Evolutionary conservation across 2,113 vertebrate species (phyloP).

Genomic region (Micronycteris hirsuta): DNA sequence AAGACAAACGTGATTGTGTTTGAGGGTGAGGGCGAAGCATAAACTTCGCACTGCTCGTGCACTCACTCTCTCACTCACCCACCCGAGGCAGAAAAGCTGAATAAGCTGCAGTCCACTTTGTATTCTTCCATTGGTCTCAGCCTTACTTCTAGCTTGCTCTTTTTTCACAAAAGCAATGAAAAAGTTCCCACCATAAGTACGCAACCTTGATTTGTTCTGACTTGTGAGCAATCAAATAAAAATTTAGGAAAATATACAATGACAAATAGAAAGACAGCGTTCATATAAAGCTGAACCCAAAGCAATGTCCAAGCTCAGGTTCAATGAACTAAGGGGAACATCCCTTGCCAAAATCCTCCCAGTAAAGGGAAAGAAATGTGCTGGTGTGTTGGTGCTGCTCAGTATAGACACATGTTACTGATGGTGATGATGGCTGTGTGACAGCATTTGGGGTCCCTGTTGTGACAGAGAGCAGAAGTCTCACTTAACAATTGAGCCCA

Average conservation of each 20-base stretch:
- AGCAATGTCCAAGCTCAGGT: not conserved
- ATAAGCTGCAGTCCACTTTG: not conserved
- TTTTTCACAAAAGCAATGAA: not conserved
- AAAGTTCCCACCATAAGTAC: not conserved
- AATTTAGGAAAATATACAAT: not conserved
- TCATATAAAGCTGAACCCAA: not conserved
- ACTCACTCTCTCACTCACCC: not conserved
- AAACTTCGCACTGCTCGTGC: not conserved
- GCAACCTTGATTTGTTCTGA: not conserved
- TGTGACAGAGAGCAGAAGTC: not conserved
- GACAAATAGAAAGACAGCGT: not conserved
- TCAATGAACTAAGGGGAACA: not conserved
- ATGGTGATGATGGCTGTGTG: not conserved
- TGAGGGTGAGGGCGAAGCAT: not conserved
- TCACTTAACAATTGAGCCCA: not conserved
- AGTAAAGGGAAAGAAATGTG: not conserved
- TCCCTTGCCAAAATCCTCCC: not conserved
- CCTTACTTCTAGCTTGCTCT: not conserved
- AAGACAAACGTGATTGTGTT: not conserved
- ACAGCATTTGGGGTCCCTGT: not conserved
- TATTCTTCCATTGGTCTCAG: not conserved
- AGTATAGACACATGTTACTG: accelerated
- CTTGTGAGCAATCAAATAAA: not conserved
- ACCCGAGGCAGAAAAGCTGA: not conserved
- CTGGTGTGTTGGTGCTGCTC: not conserved